Conservation (phyloP, 2,888 invertebrate genomes). For the Epistrophe eligans region DNA sequence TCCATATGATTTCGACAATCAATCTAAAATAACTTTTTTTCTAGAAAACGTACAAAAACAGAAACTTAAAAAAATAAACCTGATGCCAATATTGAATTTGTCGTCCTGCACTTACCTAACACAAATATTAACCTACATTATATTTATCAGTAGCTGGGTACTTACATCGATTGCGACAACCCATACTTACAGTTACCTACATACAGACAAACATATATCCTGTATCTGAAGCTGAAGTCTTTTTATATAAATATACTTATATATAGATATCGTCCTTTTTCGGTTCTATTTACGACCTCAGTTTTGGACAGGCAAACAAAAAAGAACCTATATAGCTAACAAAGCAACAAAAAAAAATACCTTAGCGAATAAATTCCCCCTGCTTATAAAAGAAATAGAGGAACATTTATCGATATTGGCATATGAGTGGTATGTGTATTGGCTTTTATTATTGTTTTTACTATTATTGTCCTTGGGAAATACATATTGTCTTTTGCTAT, state of each 20-base stretch:
- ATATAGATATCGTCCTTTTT: constrained; percentile 9
- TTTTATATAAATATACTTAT: not conserved
- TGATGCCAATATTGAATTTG: constrained; percentile 41
- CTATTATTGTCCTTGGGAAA: constrained; percentile 62
- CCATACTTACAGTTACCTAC: not conserved
- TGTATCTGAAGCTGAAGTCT: constrained; percentile 1
- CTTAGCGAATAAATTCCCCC: constrained; percentile 31
- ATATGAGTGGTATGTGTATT: constrained; percentile 63
- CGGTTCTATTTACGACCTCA: constrained; percentile 39
- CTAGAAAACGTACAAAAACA: not conserved
- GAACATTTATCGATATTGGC: constrained; percentile 68
- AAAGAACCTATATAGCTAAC: not conserved
- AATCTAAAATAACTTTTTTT: not conserved
- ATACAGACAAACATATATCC: not conserved
- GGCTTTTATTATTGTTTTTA: constrained; percentile 63
- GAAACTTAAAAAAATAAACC: not conserved
- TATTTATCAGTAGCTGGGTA: constrained; percentile 29
- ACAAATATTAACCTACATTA: constrained; percentile 27
- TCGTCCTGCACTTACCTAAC: constrained; percentile 29
- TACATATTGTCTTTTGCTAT: constrained; percentile 33
- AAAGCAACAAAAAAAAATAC: not conserved
- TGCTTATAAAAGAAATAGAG: constrained; percentile 11
- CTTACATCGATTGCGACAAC: constrained; percentile 48
- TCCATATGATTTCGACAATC: not conserved
- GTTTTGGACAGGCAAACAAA: constrained; percentile 21